A percentile compares a stretch with the other conserved stretches of the same genome.
Conservation (phyloP, 2,113 vertebrate genomes). For the Phrynocephalus versicolor region DNA sequence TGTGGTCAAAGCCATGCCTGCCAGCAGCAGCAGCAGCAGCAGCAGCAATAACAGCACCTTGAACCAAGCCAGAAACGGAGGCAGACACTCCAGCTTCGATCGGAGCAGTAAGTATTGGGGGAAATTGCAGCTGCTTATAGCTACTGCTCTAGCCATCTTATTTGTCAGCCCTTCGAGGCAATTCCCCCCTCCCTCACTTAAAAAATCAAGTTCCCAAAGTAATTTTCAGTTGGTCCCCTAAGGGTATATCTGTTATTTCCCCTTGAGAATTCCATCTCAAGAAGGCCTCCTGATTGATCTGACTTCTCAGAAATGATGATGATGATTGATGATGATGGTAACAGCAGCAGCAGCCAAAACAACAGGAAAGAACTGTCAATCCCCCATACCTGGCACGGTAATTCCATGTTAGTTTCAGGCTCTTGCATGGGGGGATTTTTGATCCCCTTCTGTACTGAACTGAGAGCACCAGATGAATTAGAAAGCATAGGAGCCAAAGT, state of each 20-base stretch:
- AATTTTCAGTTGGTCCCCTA: background rate
- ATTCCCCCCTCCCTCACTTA: too few relatives aligned
- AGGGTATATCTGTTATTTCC: too few relatives aligned
- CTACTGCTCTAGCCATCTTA: background rate
- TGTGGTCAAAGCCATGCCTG: slow-evolving; percentile 76
- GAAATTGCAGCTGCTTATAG: background rate
- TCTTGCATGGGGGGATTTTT: background rate
- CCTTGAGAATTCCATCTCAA: background rate
- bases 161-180: too few relatives aligned
- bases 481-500: too few relatives aligned
- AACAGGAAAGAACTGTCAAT: background rate
- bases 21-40: slow-evolving; percentile 75
- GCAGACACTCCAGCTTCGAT: slow-evolving; percentile 80
- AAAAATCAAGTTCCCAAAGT: background rate
- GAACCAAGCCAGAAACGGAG: slow-evolving; percentile 89
- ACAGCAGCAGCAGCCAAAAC: too few relatives aligned
- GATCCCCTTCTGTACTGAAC: background rate
- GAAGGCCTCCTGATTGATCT: background rate
- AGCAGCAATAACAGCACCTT: slow-evolving; percentile 83
- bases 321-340: background rate
- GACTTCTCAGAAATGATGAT: background rate
- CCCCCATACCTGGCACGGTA: background rate
- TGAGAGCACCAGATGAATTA: background rate
- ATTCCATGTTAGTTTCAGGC: background rate
- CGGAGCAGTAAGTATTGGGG: slow-evolving; percentile 82